Base-by-base conservation (phyloP, 2,113 vertebrate genomes). In the Lampris megalopsis region DNA sequence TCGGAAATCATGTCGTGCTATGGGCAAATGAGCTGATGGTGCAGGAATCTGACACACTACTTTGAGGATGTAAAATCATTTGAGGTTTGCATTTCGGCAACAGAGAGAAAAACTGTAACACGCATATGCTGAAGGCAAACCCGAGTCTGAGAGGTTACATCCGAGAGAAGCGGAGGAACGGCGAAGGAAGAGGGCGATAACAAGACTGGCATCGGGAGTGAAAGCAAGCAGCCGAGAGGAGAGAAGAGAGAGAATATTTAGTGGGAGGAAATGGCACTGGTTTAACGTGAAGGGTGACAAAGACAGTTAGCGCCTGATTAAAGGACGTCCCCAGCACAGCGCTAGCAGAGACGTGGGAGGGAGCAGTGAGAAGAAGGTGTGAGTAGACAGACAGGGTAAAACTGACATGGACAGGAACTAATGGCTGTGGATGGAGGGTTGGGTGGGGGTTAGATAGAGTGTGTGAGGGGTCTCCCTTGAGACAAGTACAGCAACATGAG, bases 81-180 rank as follows among this genome's bases (percentile, higher is more conserved):
- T 24, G 24, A 24, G 24, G 24, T 24, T 24, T 24, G 24, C 24
- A 24, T 24, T 24, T 24, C 24, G 24, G 24, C 24, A 24, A 24
- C 24, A 24, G 24, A 24, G 24, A 24, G 24, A 24, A 24, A 24
- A 24, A 24, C 24, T 24, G 24, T 24, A 24, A 24, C 24, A 24
- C 24, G 24, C 24, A 24, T 24, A 24, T 24, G 68, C 50, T 13
- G 48, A 63, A 48, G 73, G 63, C 7, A 56, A 83, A 61, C 65
- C 61, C 38, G 54, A 37, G 52, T 68, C 68, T 73, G 64, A 67
- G 52, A 73, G 68, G 64, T 45, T 72, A 73, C 72, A 65, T 63
- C 40, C 37, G 42, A 9, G 66, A 74, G 64, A 84, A 42, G 77
- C 69, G 54, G 11, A 58, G 57, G 35, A 8, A 3, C 11, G 11